These are phyloP conservation scores for Drosophila villosipedis DNA, from an alignment of 2,888 invertebrate species.

Conservation along the genomic window DNA sequence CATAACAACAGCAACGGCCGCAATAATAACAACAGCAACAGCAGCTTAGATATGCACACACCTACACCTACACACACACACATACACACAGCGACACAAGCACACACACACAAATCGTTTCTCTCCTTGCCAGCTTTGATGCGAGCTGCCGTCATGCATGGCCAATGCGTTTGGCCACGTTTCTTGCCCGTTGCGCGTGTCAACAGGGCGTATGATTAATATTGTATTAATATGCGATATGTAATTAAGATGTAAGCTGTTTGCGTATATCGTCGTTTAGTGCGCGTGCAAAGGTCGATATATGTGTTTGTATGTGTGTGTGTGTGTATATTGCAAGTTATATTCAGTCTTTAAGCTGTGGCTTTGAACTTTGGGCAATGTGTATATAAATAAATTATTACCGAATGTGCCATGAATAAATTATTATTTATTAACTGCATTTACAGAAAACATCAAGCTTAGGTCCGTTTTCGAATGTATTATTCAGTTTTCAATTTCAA, in stretches of 20 bases:
- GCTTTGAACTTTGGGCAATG: not conserved
- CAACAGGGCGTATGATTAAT: conserved; percentile 82
- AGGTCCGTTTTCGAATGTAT: not conserved
- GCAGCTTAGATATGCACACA: conserved; percentile 71
- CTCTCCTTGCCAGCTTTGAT: conserved; percentile 2
- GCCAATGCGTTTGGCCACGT: conserved; percentile 62
- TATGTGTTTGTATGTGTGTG: conserved; percentile 2
- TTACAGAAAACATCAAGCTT: not conserved
- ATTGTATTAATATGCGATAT: conserved; percentile 82
- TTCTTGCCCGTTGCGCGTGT: conserved; percentile 60
- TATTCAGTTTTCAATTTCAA: conserved; percentile 3
- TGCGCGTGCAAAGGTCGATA: conserved; percentile 8
- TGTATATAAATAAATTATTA: conserved; percentile 29
- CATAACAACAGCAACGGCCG: conserved; percentile 56
- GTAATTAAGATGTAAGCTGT: conserved; percentile 79
- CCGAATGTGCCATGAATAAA: conserved; percentile 32
- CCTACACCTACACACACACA: conserved; percentile 33
- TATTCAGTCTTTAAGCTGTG: conserved; percentile 20
- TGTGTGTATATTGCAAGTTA: conserved; percentile 16
- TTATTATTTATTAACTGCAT: conserved; percentile 24
- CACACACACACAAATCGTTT: not conserved
- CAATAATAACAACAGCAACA: conserved; percentile 38
- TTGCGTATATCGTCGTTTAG: conserved; percentile 57
- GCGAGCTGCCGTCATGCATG: conserved; percentile 42
- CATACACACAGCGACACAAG: conserved; percentile 21